These are phyloP conservation scores for Anorthoa munda DNA, from an alignment of 2,888 invertebrate species.

Conservation along the genomic window DNA sequence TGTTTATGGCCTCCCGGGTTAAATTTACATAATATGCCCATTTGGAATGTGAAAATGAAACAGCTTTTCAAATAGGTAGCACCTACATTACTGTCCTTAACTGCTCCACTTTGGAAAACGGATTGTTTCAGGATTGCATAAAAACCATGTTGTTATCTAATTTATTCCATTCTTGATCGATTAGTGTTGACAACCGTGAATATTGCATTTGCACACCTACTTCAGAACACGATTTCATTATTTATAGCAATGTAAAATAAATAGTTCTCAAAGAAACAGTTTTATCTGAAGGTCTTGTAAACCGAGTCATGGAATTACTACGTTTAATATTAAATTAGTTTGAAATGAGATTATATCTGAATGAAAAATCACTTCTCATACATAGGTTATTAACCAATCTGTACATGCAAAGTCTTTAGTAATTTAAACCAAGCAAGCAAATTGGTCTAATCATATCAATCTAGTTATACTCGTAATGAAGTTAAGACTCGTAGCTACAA, in stretches of 20 bases:
- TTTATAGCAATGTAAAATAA: constrained; percentile 27
- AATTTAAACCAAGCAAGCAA: constrained; percentile 54
- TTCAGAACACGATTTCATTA: constrained; percentile 17
- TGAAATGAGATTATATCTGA: constrained; percentile 60
- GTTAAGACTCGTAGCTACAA: constrained; percentile 22
- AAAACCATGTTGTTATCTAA: neutral
- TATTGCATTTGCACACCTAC: constrained; percentile 12
- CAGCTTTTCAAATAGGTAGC: too few relatives aligned
- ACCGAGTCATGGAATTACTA: constrained; percentile 9
- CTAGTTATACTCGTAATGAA: constrained; percentile 50
- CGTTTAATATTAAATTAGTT: constrained; percentile 56
- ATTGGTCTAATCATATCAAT: constrained; percentile 61
- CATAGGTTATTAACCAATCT: constrained; percentile 54
- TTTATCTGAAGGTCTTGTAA: constrained; percentile 19
- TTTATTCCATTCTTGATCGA: neutral
- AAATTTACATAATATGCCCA: too few relatives aligned
- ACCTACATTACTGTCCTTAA: too few relatives aligned
- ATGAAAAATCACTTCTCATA: constrained; percentile 58
- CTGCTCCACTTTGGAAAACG: neutral
- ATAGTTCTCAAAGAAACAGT: constrained; percentile 9
- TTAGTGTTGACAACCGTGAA: constrained; percentile 21
- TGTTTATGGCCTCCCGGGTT: too few relatives aligned
- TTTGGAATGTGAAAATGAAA: too few relatives aligned
- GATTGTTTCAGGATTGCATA: neutral
- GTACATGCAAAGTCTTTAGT: constrained; percentile 37